Percentiles rank a stretch among this genome's conserved stretches.
Evolutionary conservation across 2,113 vertebrate genomes (phyloP).

Genomic region (Oryzias melastigma): DNA sequence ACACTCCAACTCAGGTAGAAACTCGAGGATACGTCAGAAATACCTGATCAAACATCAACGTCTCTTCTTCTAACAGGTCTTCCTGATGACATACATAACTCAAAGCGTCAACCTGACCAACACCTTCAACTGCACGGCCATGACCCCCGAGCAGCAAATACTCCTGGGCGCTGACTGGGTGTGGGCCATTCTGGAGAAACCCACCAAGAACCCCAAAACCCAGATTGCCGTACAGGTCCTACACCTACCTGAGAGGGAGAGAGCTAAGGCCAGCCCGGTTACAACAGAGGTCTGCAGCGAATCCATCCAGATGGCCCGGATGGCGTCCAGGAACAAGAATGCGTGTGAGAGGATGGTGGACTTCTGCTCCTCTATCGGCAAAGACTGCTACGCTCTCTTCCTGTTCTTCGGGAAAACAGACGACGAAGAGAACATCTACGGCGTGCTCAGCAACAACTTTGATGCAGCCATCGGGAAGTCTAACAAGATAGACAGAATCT

Average conservation of each 20-base stretch:
- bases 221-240: constrained; percentile 75
- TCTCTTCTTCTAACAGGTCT: constrained; percentile 54
- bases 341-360: constrained; percentile 66
- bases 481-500: constrained; percentile 53
- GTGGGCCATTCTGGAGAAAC: constrained; percentile 71
- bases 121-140: constrained; percentile 72
- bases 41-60: not conserved
- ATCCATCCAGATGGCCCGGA: constrained; percentile 59
- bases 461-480: constrained; percentile 64
- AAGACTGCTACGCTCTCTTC: constrained; percentile 78
- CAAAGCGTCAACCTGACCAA: constrained; percentile 64
- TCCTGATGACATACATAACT: constrained; percentile 77
- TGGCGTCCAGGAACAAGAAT: constrained; percentile 53
- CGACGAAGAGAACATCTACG: constrained; percentile 68
- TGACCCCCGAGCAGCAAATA: constrained; percentile 72
- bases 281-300: constrained; percentile 24
- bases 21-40: no score
- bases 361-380: constrained; percentile 75
- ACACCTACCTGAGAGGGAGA: constrained; percentile 46
- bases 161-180: constrained; percentile 79
- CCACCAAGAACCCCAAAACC: constrained; percentile 67
- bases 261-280: not conserved
- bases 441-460: constrained; percentile 79
- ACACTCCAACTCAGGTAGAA: constrained; percentile 60
- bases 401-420: constrained; percentile 70